Evolutionary conservation across 2,888 invertebrate species (phyloP), one percentile per base, ranked within the genome.

Genomic region (Sarcophaga variegata): DNA sequence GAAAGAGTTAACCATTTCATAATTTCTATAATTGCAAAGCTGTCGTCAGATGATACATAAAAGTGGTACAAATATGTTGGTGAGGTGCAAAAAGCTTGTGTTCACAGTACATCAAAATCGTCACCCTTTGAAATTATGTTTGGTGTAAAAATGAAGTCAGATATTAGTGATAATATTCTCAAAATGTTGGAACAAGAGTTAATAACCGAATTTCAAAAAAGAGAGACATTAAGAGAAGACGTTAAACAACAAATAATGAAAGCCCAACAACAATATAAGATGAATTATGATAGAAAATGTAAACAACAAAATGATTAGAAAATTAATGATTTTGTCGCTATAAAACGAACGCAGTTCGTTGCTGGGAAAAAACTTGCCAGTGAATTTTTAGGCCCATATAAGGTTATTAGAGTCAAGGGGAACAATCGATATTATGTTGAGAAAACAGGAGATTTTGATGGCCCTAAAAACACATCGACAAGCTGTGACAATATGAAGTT

Each of bases 401-500:
- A 81, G n/a, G 70, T 83, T 22, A 71, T n/a, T 8, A 83, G 81
- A 60, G 71, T 83, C 6, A 85, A 88, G 47, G 67, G 81, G 6
- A 86, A 84, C 37, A 86, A 77, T 27, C 83, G 85, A 4, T 86
- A 86, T 69, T 81, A 86, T 22, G 78, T 88, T 0, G 20, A 37
- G 22, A 83, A 88, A 72, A 64, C 69, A 20, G 76, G 83, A 10
- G 25, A 77, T n/a, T 27, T 66, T 27, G 81, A 88, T 37, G 88
- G 85, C 2, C 88, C 85, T 6, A 85, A 47, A 14, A 71, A 59
- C 2, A 88, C 85, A 71, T 47, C 77, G 20, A 81, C 88, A 8
- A 87, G 85, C 67, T 83, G 81, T 22, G 85, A 88, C 60, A 81
- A 88, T 66, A 88, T 88, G 86, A 88, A 88, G 49, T 45, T 85